These are phyloP conservation scores for Cromileptes altivelis DNA, from an alignment of 2,113 vertebrate genomes.

Conservation along the genomic window DNA sequence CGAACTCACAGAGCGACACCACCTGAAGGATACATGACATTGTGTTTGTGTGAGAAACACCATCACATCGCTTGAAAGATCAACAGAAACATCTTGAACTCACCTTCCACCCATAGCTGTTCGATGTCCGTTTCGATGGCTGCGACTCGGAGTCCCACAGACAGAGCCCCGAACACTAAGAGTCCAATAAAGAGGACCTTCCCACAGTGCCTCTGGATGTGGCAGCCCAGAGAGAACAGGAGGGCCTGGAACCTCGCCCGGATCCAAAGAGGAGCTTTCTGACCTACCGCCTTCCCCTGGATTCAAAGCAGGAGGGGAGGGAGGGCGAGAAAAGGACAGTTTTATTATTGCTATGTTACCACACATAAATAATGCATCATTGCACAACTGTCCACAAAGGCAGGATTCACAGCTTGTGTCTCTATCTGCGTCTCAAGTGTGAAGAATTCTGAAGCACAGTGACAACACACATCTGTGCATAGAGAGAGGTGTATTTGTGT, in stretches of 20 bases:
- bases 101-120: conserved; percentile 99
- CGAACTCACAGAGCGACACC: background rate
- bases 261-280: conserved; percentile 94
- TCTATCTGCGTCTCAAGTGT: background rate
- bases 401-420: conserved; percentile 1
- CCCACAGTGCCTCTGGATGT: conserved; percentile 97
- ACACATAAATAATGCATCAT: conserved; percentile 15
- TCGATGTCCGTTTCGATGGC: conserved; percentile 98
- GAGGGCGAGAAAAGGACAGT: conserved; percentile 59
- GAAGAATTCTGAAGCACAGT: background rate
- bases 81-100: conserved; percentile 72
- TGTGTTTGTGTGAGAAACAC: background rate
- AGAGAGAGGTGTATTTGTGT: background rate
- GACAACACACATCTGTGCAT: background rate
- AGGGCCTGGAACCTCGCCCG: conserved; percentile 95
- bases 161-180: conserved; percentile 94
- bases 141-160: conserved; percentile 94
- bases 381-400: conserved; percentile 4
- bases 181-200: conserved; percentile 98
- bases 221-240: conserved; percentile 95
- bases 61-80: background rate
- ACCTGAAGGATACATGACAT: background rate
- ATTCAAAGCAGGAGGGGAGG: conserved; percentile 64
- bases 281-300: conserved; percentile 91
- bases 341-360: conserved; percentile 42